Evolutionary conservation across 2,888 invertebrate species (phyloP).

Genomic region (Diplazon laetatorius): DNA sequence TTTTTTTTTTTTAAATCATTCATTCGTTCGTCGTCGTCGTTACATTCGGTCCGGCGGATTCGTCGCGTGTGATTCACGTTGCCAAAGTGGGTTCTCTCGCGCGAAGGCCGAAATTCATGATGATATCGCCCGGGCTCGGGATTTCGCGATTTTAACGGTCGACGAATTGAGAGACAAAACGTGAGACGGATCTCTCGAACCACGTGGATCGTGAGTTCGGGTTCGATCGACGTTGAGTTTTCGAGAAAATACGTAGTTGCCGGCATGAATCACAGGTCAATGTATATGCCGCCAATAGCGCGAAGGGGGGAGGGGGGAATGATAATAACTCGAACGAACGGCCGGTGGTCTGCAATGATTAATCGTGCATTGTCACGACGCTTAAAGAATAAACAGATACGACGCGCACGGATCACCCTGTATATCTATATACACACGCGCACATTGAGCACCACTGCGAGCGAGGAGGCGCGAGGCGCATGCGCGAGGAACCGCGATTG

Average conservation of each 20-base stretch:
- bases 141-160: constrained; percentile 10
- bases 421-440: too few relatives aligned
- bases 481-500: too few relatives aligned
- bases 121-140: constrained; percentile 1
- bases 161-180: neutral
- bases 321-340: constrained; percentile 1
- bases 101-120: constrained; percentile 32
- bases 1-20: too few relatives aligned
- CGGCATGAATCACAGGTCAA: constrained; percentile 41
- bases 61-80: constrained; percentile 40
- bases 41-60: neutral
- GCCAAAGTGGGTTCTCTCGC: constrained; percentile 29
- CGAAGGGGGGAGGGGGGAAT: too few relatives aligned
- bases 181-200: neutral
- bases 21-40: too few relatives aligned
- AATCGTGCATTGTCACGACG: constrained; percentile 46
- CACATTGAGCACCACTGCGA: too few relatives aligned
- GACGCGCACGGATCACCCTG: neutral
- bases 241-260: neutral
- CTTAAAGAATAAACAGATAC: neutral
- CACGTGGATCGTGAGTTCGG: constrained; percentile 1
- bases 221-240: constrained; percentile 22
- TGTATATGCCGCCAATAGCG: constrained; percentile 30
- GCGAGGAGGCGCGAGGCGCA: too few relatives aligned
- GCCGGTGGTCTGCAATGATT: constrained; percentile 14